These are phyloP conservation scores for Campoplex capitator DNA, from an alignment of 2,888 invertebrate genomes.

Conservation along the genomic window DNA sequence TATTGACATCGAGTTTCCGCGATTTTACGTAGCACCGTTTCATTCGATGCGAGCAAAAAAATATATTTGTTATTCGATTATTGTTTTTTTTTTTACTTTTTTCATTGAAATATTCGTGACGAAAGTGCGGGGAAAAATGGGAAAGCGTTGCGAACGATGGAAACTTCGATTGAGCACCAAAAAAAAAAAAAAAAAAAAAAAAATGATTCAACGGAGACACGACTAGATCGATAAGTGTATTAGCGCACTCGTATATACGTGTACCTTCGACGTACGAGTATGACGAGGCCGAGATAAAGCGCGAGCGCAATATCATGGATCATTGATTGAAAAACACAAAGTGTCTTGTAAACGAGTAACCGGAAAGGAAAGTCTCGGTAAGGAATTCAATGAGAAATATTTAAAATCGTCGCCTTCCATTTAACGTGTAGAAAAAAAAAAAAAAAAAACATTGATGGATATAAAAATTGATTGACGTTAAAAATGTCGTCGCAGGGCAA, in stretches of 20 bases:
- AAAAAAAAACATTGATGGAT: not conserved
- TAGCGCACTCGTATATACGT: not conserved
- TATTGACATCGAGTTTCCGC: not conserved
- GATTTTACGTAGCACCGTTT: not conserved
- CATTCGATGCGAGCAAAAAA: not conserved
- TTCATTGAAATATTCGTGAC: not conserved
- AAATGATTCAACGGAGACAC: not conserved
- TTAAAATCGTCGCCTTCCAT: not conserved
- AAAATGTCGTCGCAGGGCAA: constrained; percentile 10
- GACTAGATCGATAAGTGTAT: not conserved
- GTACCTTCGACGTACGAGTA: not conserved
- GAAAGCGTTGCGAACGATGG: not conserved
- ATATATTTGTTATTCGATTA: not conserved
- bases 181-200: not conserved
- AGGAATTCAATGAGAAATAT: not conserved
- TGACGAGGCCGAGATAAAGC: not conserved
- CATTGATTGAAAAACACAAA: not conserved
- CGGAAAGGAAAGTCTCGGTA: not conserved
- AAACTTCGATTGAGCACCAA: not conserved
- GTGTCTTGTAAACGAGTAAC: not conserved
- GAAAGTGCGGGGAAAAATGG: not conserved
- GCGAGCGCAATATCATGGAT: not conserved
- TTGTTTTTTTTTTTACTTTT: too few relatives aligned
- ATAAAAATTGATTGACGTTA: not conserved
- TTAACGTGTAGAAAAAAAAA: not conserved